Percentiles rank a stretch among this genome's conserved stretches.
These are phyloP conservation scores for Acrossocheilus wenchowensis DNA, from an alignment of 2,797 vertebrate genomes.

Conservation along the genomic window DNA sequence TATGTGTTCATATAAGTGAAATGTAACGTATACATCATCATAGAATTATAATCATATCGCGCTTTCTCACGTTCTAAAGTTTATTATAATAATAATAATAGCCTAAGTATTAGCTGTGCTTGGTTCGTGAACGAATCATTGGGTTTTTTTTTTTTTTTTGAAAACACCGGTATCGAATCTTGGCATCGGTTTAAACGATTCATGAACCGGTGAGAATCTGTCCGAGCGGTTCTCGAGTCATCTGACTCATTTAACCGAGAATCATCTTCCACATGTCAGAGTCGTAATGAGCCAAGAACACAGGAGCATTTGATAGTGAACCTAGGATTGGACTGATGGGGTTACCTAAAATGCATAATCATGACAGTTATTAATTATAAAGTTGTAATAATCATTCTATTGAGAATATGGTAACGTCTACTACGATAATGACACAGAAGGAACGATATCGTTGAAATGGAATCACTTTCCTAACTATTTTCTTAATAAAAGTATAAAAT, in stretches of 20 bases:
- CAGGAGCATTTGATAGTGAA: neutral
- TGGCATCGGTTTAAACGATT: neutral
- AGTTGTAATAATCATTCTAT: neutral
- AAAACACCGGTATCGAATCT: neutral
- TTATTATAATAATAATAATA: neutral
- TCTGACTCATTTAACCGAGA: neutral
- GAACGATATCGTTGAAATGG: neutral
- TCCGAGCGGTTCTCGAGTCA: neutral
- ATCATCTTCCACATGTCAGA: neutral
- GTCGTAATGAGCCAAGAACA: neutral
- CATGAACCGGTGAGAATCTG: neutral
- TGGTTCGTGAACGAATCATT: neutral
- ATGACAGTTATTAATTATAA: neutral
- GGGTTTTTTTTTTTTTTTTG: neutral
- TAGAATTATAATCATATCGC: neutral
- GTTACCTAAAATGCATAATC: neutral
- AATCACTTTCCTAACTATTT: neutral
- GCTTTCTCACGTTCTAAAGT: neutral
- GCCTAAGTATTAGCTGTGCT: neutral
- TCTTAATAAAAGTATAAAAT: neutral
- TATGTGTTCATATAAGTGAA: conserved; percentile 67
- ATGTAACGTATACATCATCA: neutral
- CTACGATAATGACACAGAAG: neutral
- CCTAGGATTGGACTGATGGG: neutral
- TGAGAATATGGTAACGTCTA: neutral